Evolutionary conservation across 2,888 invertebrate genomes (phyloP), one percentile per base, ranked within the genome.

Genomic region (Cheilosia urbana): DNA sequence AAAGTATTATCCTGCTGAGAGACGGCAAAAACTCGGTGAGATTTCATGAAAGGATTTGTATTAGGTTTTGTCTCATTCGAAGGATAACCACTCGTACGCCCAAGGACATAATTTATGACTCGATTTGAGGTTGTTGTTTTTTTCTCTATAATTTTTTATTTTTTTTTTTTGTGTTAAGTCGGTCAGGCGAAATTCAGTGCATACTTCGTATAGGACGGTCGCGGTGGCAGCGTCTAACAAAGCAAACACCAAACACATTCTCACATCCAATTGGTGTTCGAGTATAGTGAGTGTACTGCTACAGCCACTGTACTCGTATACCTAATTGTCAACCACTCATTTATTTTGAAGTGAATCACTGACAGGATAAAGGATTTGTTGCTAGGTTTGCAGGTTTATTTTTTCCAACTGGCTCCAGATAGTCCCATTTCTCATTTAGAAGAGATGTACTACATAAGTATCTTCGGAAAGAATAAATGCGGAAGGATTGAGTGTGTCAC

Each of bases 41-140:
- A 78, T 73, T 73, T 60, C 63, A 73, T 63, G 78, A 83, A 83
- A 78, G 83, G 83, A 83, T 83, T 83, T 73, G 72, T 78, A 78
- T 83, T 73, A 62, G 72, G 78, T 83, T 83, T 68, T 78, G 83
- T 78, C 72, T 63, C 66, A 78, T 83, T 78, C 78, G 49, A 83
- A 78, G 73, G 73, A 83, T 73, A 68, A 83, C 65, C 49, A 60
- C 62, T 68, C 55, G 55, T 72, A 68, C 47, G 72, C 58, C 78
- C 65, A 73, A 78, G 78, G 78, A 78, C 73, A 57, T 83, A 83
- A 83, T 83, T 78, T 83, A 83, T 78, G 68, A 71, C 62, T 66
- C 40, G 66, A 55, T 77, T 66, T 60, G 58, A 21, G 72, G 57
- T 71, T 77, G 57, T 71, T 47, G 42, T n/a, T 40, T 47, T 55